Base-by-base conservation (phyloP, 2,113 vertebrate genomes). In the Spermophilus dauricus region DNA sequence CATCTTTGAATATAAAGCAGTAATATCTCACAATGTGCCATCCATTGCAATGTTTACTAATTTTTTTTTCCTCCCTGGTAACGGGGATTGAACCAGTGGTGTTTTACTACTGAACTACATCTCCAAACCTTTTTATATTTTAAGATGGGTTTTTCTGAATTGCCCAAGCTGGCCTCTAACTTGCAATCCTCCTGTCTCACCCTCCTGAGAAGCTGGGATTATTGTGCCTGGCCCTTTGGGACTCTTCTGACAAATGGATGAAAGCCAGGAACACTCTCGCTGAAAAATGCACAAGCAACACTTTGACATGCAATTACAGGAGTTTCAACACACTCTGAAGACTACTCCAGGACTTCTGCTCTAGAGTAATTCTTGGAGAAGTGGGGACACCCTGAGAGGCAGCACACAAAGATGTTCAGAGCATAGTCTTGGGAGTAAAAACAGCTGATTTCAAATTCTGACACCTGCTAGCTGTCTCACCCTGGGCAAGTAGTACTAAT, bases 1-100 rank as follows among this genome's bases (percentile, higher is more conserved):
- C n/a, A 92, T 77, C 63, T 91, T 84, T 89, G 30, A 94, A 63
- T 78, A 67, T 28, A 92, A 92, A 95, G 84, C 67, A 86, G 37
- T 67, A 20, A 65, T 80, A 51, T 51, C 42, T 92, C 73, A 73
- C 48, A 93, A 67, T 20, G 16, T 70, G 16, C 30, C 77, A 53
- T 26, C 58, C 34, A 86, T 77, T 89, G n/a, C 83, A 89, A 86
- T 5, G 45, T 86, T 92, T 81, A 87, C 42, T 85, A 75, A 77
- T 86, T 73, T 75, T 85, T 61, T 61, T 61, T 61, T 5, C 42
- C 20, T 30, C 28, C 28, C 63, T 30, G 28, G 63, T 67, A 67
- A 28, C 30, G 11, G 28, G 11, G 28, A 30, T 30, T 67, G 63
- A 67, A 30, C 28, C 26, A 67, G 63, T 11, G 28, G 63, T 67